Evolutionary conservation across 2,113 vertebrate genomes (phyloP).

Genomic region (Budorcas taxicolor): DNA sequence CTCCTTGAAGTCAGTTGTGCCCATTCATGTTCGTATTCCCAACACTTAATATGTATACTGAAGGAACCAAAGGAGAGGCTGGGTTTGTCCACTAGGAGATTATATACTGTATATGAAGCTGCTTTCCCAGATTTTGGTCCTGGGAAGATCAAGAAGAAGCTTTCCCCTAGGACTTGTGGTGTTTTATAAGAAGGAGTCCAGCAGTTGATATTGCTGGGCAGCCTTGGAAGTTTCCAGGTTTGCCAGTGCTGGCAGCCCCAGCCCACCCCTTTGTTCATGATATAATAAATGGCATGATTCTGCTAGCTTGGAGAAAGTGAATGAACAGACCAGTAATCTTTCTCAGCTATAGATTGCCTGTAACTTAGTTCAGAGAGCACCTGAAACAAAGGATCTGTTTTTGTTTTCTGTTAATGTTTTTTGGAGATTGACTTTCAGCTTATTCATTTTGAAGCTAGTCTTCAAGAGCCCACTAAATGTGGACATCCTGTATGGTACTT

Average conservation of each 20-base stretch:
- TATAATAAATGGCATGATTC: background rate
- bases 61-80: background rate
- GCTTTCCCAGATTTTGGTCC: background rate
- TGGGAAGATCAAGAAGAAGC: background rate
- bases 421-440: background rate
- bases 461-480: background rate
- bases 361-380: background rate
- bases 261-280: background rate
- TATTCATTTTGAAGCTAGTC: background rate
- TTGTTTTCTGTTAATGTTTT: background rate
- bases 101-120: background rate
- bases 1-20: background rate
- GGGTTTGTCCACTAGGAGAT: too few species aligned
- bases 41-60: background rate
- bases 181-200: background rate
- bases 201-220: rapidly evolving
- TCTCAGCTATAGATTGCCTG: background rate
- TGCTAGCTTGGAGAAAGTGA: background rate
- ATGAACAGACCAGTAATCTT: background rate
- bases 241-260: background rate
- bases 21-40: background rate
- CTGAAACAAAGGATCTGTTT: background rate
- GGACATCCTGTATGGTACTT: background rate
- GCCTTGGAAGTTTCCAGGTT: background rate
- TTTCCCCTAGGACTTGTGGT: background rate